Evolutionary conservation across 2,888 invertebrate genomes (phyloP), one percentile per base, ranked within the genome.

Genomic region (Odontothrips loti): DNA sequence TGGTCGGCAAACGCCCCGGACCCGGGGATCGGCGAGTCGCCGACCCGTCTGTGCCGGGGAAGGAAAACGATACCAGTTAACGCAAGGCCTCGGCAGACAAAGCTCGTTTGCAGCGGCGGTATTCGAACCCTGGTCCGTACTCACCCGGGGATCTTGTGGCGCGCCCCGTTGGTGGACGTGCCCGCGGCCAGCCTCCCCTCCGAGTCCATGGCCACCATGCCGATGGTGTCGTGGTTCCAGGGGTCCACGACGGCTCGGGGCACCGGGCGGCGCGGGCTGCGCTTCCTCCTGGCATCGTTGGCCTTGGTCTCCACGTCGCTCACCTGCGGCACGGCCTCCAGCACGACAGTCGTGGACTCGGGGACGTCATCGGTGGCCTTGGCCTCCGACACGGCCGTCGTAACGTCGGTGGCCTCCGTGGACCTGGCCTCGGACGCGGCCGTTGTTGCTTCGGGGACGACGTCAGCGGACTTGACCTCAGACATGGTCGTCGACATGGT

Each of bases 131-230:
- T 2, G 58, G 17, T 15, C n/a, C 0, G 11, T 0, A 82, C 83
- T 85, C 87, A 94, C 94, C 98, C 98, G 4, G 97, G 95, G 85
- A 99, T 96, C 90, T 99, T 99, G 87, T 93, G 92, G 83, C 89
- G 92, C 1, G 96, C 95, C 48, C 99, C 99, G 89, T 99, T 99
- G 0, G 98, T 97, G 0, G 97, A 96, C 8, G 98, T 98, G 15
- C 97, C 99, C 6, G 95, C 96, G 12, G 94, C 96, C 80, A 98
- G 90, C 84, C 93, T 90, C 0, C 94, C 93, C n/a, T 90, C 86
- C 0, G 85, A 85, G 88, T 97, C 97, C 81, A 99, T 92, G 0
- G 94, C 95, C 75, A 99, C 90, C 92, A 99, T 95, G 47, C 98
- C 97, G 85, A 99, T 98, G 0, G 99, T 99, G 86, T 99, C 99